Conservation (phyloP, 2,888 invertebrate species). For the Platerodrilus igneus region DNA sequence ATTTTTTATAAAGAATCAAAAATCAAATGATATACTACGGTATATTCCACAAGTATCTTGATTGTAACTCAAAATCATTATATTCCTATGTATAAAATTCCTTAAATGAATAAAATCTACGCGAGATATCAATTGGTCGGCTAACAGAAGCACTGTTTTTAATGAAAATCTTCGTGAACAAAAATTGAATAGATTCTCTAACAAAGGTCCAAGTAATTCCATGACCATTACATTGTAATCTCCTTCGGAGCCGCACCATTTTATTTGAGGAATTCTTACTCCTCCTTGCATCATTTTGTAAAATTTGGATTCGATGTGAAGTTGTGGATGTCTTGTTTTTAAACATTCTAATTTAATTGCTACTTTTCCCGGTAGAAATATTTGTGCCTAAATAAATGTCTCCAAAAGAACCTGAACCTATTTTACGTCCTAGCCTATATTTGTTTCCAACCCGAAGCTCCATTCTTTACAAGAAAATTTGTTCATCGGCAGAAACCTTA, state of each 20-base stretch:
- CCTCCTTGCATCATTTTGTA: slow-evolving; percentile 99
- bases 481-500: no score
- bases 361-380: slow-evolving; percentile 93
- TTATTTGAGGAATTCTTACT: slow-evolving; percentile 94
- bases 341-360: slow-evolving; percentile 99
- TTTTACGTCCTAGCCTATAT: slow-evolving; percentile 96
- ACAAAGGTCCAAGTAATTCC: slow-evolving; percentile 94
- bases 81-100: slow-evolving; percentile 95
- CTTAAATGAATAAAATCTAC: slow-evolving; percentile 98
- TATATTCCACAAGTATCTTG: no score
- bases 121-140: slow-evolving; percentile 94
- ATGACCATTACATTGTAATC: slow-evolving; percentile 99
- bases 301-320: slow-evolving; percentile 99
- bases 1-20: no score
- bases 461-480: slow-evolving; percentile 58
- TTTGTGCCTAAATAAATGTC: slow-evolving; percentile 98
- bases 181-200: slow-evolving; percentile 99
- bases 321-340: slow-evolving; percentile 97
- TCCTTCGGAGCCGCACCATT: slow-evolving; percentile 98
- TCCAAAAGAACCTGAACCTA: slow-evolving; percentile 99
- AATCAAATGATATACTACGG: no score
- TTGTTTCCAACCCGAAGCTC: slow-evolving; percentile 96
- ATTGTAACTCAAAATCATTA: no score
- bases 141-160: slow-evolving; percentile 96
- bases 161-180: slow-evolving; percentile 96